Evolutionary conservation across 2,888 invertebrate species (phyloP).

Genomic region (Plebejus melissa): DNA sequence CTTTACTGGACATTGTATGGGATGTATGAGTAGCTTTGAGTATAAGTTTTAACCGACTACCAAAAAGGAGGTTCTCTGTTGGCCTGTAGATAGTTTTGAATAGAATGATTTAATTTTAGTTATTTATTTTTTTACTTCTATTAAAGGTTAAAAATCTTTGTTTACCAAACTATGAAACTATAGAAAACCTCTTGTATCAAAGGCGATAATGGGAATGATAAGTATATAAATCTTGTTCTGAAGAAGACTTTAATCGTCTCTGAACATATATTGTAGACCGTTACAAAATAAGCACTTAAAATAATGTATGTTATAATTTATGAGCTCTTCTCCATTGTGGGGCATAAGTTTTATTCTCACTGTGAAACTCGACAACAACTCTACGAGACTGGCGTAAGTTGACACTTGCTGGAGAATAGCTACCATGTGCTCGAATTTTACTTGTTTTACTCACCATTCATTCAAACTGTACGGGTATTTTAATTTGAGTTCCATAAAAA

Average conservation of each 20-base stretch:
- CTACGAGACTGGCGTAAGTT: constrained; percentile 7
- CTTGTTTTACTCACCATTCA: not conserved
- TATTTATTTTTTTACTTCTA: too few species aligned
- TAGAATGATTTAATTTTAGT: too few species aligned
- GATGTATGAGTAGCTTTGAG: constrained; percentile 10
- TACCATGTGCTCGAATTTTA: constrained; percentile 11
- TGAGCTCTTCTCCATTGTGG: not conserved
- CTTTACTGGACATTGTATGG: not conserved
- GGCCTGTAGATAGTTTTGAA: too few species aligned
- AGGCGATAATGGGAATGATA: not conserved
- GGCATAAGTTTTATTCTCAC: constrained; percentile 19
- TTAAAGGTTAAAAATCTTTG: too few species aligned
- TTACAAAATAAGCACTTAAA: constrained; percentile 2
- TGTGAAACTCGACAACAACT: constrained; percentile 16
- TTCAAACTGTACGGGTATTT: not conserved
- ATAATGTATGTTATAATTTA: not conserved
- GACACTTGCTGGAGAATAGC: constrained; percentile 20
- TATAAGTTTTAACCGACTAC: not conserved
- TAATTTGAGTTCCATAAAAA: too few species aligned
- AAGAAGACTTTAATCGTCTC: not conserved
- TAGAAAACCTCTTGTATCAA: not conserved
- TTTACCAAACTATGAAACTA: too few species aligned
- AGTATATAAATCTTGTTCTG: not conserved
- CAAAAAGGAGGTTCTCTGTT: not conserved
- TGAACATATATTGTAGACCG: not conserved